These are phyloP conservation scores for Tachysurus vachellii DNA, from an alignment of 2,113 vertebrate species.

Conservation along the genomic window DNA sequence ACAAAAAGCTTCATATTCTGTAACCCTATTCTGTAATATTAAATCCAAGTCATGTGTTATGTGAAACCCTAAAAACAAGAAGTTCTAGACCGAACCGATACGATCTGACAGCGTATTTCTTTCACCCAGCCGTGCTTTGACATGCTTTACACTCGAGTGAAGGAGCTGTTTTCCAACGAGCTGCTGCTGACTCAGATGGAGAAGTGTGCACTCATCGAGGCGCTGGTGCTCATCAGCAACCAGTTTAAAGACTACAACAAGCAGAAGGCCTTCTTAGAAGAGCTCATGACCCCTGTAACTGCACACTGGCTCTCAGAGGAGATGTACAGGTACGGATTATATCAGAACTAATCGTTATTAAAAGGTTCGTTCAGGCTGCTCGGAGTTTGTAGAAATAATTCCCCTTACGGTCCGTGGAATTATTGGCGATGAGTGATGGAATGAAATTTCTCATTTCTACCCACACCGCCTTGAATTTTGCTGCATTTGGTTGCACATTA, in stretches of 20 bases:
- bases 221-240: constrained; percentile 93
- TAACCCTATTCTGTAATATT: neutral
- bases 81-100: neutral
- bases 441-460: neutral
- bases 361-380: neutral
- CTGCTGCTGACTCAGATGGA: constrained; percentile 86
- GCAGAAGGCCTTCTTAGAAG: constrained; percentile 89
- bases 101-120: neutral
- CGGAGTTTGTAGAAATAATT: too few relatives aligned
- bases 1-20: neutral
- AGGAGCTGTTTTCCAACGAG: constrained; percentile 83
- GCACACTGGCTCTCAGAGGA: constrained; percentile 90
- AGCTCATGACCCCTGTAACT: constrained; percentile 84
- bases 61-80: neutral
- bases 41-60: neutral
- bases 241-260: constrained; percentile 91
- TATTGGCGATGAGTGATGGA: neutral
- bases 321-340: constrained; percentile 77
- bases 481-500: neutral
- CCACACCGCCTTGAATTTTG: neutral
- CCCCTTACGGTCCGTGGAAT: neutral
- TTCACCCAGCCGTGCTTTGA: constrained; percentile 89
- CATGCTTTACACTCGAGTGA: constrained; percentile 87
- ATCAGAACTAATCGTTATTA: neutral
- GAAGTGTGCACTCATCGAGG: constrained; percentile 91